Base-by-base conservation (phyloP, 2,888 invertebrate genomes). In the Spilosoma lubricipeda region DNA sequence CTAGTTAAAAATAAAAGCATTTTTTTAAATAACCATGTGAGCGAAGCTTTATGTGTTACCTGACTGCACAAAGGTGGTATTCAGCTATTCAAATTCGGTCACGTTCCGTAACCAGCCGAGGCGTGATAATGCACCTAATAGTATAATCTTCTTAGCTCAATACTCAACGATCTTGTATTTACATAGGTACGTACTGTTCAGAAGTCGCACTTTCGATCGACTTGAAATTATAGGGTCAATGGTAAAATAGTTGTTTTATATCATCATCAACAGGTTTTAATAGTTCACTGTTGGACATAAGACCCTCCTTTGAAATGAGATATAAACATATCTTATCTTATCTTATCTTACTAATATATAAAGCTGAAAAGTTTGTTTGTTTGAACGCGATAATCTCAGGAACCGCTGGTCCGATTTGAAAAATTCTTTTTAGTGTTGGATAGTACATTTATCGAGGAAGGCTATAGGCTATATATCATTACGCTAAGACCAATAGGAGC, bases 31-130 rank as follows among this genome's bases (percentile, higher is more conserved):
- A 64, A 65, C 68, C 56, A 11, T 75, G 48, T 75, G 65, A 69
- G 69, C 68, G 48, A 23, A n/a, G 3, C 67, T 15, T 52, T 36
- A 70, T 8, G 5, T 30, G 70, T 67, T 74, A 70, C 66, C 71
- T n/a, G 65, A 45, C 56, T 59, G 33, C 59, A 0, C 69, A 69
- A 75, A 73, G 69, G 71, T 79, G n/a, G 80, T 79, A 79, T 82
- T 87, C 81, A 78, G 80, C 33, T 82, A 86, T 87, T 87, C 86
- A 87, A 82, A 87, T 86, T 75, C 27, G 64, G 78, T 85, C 87
- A 86, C 87, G 87, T 76, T 39, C 78, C 77, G 71, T 76, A 71
- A 76, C 72, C 63, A 30, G 66, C 48, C 65, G 36, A 78, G 80
- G 85, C 82, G 86, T 82, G 84, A 85, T 85, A 86, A 84, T 86